These are phyloP conservation scores for Drosophila rubida DNA, from an alignment of 2,888 invertebrate species.

Conservation along the genomic window DNA sequence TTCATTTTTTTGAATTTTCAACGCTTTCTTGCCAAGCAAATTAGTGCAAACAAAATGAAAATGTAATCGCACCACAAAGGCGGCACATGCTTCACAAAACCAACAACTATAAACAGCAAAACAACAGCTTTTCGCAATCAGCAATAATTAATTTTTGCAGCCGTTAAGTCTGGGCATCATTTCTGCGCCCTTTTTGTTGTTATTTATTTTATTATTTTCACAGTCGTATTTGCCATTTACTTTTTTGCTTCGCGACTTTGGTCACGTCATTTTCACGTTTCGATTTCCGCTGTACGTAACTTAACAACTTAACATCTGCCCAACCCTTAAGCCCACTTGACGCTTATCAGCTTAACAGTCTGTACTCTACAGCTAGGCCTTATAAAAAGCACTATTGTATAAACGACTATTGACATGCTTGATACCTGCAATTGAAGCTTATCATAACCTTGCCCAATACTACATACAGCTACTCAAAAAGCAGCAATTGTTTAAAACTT, in stretches of 20 bases:
- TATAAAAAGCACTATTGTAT: not conserved
- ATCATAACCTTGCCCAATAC: conserved; percentile 25
- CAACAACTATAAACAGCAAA: conserved; percentile 3
- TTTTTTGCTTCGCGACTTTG: conserved; percentile 41
- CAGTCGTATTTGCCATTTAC: conserved; percentile 22
- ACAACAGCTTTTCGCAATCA: conserved; percentile 49
- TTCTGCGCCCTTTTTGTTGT: conserved; percentile 36
- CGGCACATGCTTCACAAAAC: not conserved
- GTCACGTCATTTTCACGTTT: conserved; percentile 47
- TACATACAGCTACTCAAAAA: not conserved
- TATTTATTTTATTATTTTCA: conserved; percentile 20
- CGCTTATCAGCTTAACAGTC: conserved; percentile 10
- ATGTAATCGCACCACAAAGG: conserved; percentile 11
- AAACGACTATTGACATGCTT: conserved; percentile 9
- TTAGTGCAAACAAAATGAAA: conserved; percentile 11
- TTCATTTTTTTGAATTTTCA: not conserved
- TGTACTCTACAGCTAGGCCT: not conserved
- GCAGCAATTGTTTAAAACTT: not conserved
- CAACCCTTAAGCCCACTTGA: conserved; percentile 3
- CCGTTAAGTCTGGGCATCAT: conserved; percentile 66
- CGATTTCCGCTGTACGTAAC: conserved; percentile 33
- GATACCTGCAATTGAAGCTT: conserved; percentile 4
- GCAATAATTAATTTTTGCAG: conserved; percentile 66
- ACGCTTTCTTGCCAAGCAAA: conserved; percentile 2
- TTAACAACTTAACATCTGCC: not conserved